Evolutionary conservation across 2,888 invertebrate species (phyloP).

Genomic region (Biston stratarius): DNA sequence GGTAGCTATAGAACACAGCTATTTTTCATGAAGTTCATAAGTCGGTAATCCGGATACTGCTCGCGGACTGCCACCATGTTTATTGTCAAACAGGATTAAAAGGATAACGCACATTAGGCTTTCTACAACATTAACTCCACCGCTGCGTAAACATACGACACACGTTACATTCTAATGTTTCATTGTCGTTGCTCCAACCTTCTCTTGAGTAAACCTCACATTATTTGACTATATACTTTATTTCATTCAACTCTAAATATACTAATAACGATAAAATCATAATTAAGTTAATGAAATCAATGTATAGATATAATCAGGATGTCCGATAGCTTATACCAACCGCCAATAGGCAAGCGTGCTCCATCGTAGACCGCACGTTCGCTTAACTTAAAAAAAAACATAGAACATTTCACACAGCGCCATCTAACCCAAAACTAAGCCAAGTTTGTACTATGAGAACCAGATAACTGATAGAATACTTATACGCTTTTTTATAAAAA

Average conservation of each 20-base stretch:
- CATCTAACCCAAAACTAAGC: no score
- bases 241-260: neutral
- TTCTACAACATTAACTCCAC: conserved; percentile 72
- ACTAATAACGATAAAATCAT: no score
- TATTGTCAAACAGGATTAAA: conserved; percentile 73
- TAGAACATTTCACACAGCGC: no score
- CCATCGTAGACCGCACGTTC: no score
- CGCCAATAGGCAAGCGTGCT: no score
- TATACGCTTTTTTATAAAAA: no score
- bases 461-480: no score
- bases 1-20: conserved; percentile 35
- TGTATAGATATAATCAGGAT: no score
- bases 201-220: conserved; percentile 47
- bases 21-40: conserved; percentile 61
- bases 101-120: conserved; percentile 70
- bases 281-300: no score
- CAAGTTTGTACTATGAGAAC: no score
- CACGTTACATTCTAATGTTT: conserved; percentile 67
- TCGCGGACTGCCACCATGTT: conserved; percentile 60
- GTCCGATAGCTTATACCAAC: no score
- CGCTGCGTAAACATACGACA: conserved; percentile 66
- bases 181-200: conserved; percentile 62
- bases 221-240: conserved; percentile 28
- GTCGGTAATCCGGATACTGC: conserved; percentile 61
- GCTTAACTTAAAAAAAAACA: no score